These are phyloP conservation scores for Drosophila mulleri DNA, from an alignment of 2,888 invertebrate genomes.

Conservation along the genomic window DNA sequence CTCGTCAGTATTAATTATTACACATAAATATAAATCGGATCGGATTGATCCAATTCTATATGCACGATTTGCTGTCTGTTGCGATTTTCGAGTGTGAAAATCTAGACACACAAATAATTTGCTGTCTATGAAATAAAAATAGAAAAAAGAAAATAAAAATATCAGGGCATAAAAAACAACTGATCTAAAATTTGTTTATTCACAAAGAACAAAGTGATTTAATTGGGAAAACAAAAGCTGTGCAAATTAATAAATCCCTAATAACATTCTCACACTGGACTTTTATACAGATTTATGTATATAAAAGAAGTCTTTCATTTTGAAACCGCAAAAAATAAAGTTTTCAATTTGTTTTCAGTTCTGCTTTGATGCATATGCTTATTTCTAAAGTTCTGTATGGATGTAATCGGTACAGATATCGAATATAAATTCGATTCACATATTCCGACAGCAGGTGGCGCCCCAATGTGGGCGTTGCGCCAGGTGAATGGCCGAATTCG, in stretches of 20 bases:
- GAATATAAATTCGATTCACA: neutral
- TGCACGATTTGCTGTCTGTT: constrained; percentile 8
- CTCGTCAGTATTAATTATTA: constrained; percentile 36
- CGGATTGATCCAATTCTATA: constrained; percentile 9
- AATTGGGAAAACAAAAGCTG: too few relatives aligned
- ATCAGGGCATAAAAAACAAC: too few relatives aligned
- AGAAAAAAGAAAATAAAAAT: too few relatives aligned
- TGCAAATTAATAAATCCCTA: too few relatives aligned
- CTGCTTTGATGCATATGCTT: neutral
- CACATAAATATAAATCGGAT: constrained; percentile 24
- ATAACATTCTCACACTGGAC: too few relatives aligned
- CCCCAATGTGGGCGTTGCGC: constrained; percentile 21
- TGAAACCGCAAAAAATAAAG: too few relatives aligned
- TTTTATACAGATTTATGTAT: too few relatives aligned
- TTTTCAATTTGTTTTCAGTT: neutral
- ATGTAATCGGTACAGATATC: neutral
- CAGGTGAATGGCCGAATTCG: constrained; percentile 43
- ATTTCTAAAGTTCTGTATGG: too few relatives aligned
- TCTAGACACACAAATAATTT: constrained; percentile 3
- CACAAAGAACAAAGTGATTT: too few relatives aligned
- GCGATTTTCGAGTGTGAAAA: constrained; percentile 26
- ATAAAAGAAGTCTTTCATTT: too few relatives aligned
- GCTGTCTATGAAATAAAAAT: too few relatives aligned
- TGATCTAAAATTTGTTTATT: too few relatives aligned
- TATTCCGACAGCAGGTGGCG: constrained; percentile 43